Evolutionary conservation across 37 sponge, comb jelly and placozoan species (phyloP).

Genomic region (Halichondria panicea): DNA sequence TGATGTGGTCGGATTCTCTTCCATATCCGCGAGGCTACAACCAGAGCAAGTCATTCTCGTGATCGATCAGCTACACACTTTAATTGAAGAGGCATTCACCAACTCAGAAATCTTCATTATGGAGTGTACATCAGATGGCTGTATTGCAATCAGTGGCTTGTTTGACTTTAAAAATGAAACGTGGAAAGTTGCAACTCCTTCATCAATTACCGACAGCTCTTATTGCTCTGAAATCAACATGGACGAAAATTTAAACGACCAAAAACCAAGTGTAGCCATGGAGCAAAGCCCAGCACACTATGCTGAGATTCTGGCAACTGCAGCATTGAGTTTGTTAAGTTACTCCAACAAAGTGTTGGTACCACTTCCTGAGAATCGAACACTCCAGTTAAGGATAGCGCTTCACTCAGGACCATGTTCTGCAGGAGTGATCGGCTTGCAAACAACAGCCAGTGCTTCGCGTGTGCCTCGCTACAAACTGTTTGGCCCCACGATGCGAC

Average conservation of each 20-base stretch:
- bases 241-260: too few relatives aligned
- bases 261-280: background rate
- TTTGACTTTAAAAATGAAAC: too few relatives aligned
- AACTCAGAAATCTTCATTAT: conserved; percentile 55
- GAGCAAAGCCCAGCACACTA: conserved; percentile 14
- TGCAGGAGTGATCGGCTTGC: conserved; percentile 69
- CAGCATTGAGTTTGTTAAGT: conserved; percentile 62
- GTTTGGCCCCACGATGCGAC: conserved; percentile 40
- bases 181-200: background rate
- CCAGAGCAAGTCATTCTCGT: conserved; percentile 60
- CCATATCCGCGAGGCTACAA: conserved; percentile 36
- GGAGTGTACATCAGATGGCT: conserved; percentile 63
- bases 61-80: conserved; percentile 58
- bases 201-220: conserved; percentile 46
- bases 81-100: conserved; percentile 55
- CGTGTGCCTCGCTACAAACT: conserved; percentile 65
- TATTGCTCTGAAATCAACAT: conserved; percentile 33
- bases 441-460: conserved; percentile 5
- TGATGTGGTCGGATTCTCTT: conserved; percentile 67
- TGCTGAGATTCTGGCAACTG: conserved; percentile 54
- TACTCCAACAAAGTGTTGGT: conserved; percentile 28
- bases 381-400: conserved; percentile 75
- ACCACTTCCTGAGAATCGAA: conserved; percentile 6
- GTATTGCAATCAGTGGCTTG: conserved; percentile 63
- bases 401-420: conserved; percentile 70